These are phyloP conservation scores for Tympanoctomys barrerae DNA, from an alignment of 2,797 vertebrate species.

Conservation along the genomic window DNA sequence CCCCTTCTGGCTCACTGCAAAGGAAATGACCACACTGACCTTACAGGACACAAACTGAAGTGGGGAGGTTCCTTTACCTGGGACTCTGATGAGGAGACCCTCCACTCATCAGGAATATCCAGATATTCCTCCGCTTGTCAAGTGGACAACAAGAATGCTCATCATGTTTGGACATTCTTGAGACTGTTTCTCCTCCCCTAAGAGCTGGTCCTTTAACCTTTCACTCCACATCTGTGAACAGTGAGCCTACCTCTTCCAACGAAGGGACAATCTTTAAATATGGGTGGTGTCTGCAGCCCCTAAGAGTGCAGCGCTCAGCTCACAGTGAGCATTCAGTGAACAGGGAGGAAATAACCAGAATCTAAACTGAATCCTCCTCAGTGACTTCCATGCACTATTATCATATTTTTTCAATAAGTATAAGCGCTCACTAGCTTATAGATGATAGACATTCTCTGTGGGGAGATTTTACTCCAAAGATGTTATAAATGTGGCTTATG, in stretches of 20 bases:
- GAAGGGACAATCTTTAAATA: not conserved
- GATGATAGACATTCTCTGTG: slow-evolving; percentile 46
- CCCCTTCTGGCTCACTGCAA: not conserved
- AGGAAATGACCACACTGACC: not conserved
- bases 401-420: slow-evolving; percentile 51
- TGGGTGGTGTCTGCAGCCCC: fast-evolving
- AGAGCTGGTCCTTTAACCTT: not conserved
- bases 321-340: not conserved
- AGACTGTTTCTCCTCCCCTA: not conserved
- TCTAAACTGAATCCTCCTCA: not conserved
- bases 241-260: not conserved
- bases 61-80: not conserved
- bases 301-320: not conserved
- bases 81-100: not conserved
- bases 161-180: not conserved
- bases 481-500: slow-evolving; percentile 66
- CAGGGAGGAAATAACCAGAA: not conserved
- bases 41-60: not conserved
- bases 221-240: not conserved
- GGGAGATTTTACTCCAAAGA: slow-evolving; percentile 62
- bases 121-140: not conserved
- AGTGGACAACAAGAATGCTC: not conserved
- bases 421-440: slow-evolving; percentile 12
- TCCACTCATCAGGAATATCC: not conserved
- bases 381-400: not conserved